Conservation (phyloP, 30 jellyfish, hydroid and myxozoan genomes). For the Pseudorhiza aurosa region DNA sequence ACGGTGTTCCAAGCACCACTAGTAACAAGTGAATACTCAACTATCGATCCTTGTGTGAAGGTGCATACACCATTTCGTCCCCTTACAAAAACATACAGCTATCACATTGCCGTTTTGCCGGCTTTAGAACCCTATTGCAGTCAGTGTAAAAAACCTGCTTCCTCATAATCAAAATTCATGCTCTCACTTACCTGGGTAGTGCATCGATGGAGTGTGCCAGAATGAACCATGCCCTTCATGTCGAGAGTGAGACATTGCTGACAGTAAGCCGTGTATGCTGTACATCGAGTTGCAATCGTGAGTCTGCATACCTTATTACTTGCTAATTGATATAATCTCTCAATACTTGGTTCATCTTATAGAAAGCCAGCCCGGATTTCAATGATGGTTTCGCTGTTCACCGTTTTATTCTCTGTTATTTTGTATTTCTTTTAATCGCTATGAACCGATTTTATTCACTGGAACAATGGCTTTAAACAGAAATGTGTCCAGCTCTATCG, state of each 20-base stretch:
- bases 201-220: conserved; percentile 79
- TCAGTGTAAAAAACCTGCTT: no score
- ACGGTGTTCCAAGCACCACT: no score
- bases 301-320: conserved; percentile 78
- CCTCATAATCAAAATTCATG: no score
- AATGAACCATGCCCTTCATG: conserved; percentile 76
- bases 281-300: conserved; percentile 77
- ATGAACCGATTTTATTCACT: conserved; percentile 72
- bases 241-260: conserved; percentile 84
- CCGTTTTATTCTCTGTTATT: conserved; percentile 73
- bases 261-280: conserved; percentile 82
- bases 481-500: conserved; percentile 85
- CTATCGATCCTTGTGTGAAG: no score
- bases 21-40: no score
- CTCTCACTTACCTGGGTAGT: conserved; percentile 77
- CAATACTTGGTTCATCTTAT: conserved; percentile 79
- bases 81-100: no score
- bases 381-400: conserved; percentile 75
- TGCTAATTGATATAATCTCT: conserved; percentile 76
- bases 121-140: no score
- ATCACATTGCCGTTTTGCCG: no score
- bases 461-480: conserved; percentile 79
- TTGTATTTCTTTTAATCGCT: conserved; percentile 82
- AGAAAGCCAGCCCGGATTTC: conserved; percentile 88
- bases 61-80: no score